Conservation (phyloP, 2,888 invertebrate species). For the Cerceris rybyensis region DNA sequence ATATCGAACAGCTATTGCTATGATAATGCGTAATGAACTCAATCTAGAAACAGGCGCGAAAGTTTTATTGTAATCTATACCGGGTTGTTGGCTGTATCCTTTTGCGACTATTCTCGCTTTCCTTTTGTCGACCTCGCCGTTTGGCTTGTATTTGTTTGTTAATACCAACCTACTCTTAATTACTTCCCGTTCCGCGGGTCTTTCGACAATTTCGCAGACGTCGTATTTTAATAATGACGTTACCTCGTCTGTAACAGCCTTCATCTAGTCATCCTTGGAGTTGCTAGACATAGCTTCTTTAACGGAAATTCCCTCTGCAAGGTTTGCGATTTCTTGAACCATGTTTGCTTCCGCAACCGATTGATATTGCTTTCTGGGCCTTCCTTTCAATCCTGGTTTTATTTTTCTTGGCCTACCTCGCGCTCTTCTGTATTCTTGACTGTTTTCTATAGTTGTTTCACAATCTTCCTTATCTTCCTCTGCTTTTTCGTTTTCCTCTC, state of each 20-base stretch:
- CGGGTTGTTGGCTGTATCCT: slow-evolving; percentile 51
- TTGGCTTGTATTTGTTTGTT: slow-evolving; percentile 39
- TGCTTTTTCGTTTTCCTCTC: slow-evolving; percentile 10
- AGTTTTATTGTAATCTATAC: slow-evolving; percentile 49
- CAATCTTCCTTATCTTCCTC: not conserved
- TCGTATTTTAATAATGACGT: slow-evolving; percentile 34
- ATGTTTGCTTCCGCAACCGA: slow-evolving; percentile 5
- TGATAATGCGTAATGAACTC: slow-evolving; percentile 28
- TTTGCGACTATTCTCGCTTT: slow-evolving; percentile 54
- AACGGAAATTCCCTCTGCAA: slow-evolving; percentile 28
- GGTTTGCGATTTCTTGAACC: slow-evolving; percentile 7
- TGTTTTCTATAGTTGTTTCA: not conserved
- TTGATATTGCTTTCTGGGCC: slow-evolving; percentile 38
- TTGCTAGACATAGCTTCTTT: slow-evolving; percentile 16
- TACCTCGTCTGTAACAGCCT: slow-evolving; percentile 28
- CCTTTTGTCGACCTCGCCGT: slow-evolving; percentile 34
- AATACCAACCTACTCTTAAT: slow-evolving; percentile 45
- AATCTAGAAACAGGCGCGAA: slow-evolving; percentile 49
- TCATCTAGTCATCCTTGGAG: slow-evolving; percentile 25
- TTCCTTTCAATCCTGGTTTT: slow-evolving; percentile 28
- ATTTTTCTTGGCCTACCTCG: slow-evolving; percentile 33
- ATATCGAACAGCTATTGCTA: slow-evolving; percentile 37
- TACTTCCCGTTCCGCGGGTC: slow-evolving; percentile 23
- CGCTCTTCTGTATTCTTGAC: slow-evolving; percentile 3
- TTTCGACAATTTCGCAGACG: slow-evolving; percentile 38